A percentile compares a stretch with the other conserved stretches of the same genome.
phyloP scores from a whole-genome alignment of 2,888 invertebrate species.

The Timema cristinae region DNA sequence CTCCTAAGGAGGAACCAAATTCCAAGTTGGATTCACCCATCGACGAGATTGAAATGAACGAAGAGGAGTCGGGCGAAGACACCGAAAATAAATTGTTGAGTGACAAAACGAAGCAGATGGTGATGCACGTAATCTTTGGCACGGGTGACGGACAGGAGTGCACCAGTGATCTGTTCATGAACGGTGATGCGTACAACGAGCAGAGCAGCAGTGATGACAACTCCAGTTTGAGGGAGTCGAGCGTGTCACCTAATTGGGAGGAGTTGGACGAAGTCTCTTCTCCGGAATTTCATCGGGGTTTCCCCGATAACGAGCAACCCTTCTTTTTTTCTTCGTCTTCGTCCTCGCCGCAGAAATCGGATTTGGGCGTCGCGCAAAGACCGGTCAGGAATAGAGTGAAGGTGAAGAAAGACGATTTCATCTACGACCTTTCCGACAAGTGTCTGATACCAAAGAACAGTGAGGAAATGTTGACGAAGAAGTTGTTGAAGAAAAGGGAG shows the following conservation, averaged over 20 bases:
- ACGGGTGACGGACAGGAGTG: slow-evolving; percentile 16
- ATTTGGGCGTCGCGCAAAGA: background rate
- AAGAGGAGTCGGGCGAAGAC: too few species aligned
- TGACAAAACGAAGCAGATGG: slow-evolving; percentile 36
- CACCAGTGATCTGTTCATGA: background rate
- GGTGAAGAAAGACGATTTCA: slow-evolving; percentile 64
- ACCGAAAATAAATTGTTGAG: too few species aligned
- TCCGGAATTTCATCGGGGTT: background rate
- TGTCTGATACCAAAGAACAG: slow-evolving; percentile 12
- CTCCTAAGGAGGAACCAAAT: too few species aligned
- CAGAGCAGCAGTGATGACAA: background rate
- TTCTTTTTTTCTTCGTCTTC: background rate
- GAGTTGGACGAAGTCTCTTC: slow-evolving; percentile 9
- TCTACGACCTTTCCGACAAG: slow-evolving; percentile 58
- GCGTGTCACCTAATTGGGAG: slow-evolving; percentile 1
- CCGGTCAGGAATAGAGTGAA: slow-evolving; percentile 58
- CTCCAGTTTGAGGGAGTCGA: slow-evolving; percentile 14
- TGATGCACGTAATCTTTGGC: slow-evolving; percentile 46
- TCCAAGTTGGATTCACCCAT: too few species aligned
- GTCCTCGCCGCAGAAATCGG: background rate
- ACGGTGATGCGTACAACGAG: background rate
- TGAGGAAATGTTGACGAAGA: background rate
- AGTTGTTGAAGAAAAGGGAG: background rate
- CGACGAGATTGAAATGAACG: too few species aligned
- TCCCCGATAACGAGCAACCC: background rate